Conservation (phyloP, 2,797 vertebrate species). For the Enteromius anoplus region DNA sequence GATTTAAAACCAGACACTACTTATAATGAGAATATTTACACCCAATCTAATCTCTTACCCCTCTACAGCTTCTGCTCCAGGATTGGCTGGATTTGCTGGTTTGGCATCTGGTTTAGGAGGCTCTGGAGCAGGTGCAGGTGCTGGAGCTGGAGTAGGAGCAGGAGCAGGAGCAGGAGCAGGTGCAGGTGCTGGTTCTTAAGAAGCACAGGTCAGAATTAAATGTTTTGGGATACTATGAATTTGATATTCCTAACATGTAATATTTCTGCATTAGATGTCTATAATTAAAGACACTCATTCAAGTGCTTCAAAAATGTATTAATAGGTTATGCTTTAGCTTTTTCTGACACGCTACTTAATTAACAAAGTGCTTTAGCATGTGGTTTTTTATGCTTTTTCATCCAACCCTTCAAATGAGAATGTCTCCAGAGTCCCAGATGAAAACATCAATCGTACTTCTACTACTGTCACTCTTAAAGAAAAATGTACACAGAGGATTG, state of each 20-base stretch:
- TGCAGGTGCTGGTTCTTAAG: not conserved
- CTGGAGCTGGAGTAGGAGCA: not conserved
- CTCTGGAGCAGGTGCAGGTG: not conserved
- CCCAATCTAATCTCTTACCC: constrained; percentile 60
- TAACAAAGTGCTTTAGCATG: not conserved
- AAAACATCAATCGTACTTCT: not conserved
- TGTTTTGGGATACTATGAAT: not conserved
- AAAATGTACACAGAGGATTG: not conserved
- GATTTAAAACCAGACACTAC: not conserved
- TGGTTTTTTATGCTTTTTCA: not conserved
- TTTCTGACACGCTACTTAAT: not conserved
- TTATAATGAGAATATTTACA: not conserved
- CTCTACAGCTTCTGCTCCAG: constrained; percentile 50
- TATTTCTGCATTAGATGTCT: not conserved
- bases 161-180: too few species aligned
- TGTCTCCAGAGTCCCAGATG: not conserved
- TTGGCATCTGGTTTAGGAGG: constrained; percentile 48
- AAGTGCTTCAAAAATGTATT: not conserved
- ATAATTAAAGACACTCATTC: not conserved
- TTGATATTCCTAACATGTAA: not conserved
- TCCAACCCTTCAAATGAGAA: not conserved
- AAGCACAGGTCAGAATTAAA: not conserved
- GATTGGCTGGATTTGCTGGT: constrained; percentile 54
- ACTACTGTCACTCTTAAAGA: not conserved
- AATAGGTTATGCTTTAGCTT: not conserved